phyloP scores from a whole-genome alignment of 2,113 vertebrate species.

The Gallinago undulata region DNA sequence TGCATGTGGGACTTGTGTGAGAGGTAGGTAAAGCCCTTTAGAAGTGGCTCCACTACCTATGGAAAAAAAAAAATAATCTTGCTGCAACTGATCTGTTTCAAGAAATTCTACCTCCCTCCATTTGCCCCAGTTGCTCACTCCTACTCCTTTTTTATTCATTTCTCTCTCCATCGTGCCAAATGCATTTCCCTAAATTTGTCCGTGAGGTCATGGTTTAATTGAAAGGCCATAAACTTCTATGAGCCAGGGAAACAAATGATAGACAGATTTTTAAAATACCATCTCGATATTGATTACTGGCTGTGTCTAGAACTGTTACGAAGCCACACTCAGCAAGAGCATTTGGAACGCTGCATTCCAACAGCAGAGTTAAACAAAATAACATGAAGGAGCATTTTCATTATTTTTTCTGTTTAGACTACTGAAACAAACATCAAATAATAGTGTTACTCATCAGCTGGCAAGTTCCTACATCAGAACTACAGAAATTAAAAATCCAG shows the following conservation, averaged over 20 bases:
- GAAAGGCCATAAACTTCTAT: background rate
- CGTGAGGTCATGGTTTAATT: background rate
- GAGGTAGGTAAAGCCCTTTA: background rate
- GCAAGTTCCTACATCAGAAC: background rate
- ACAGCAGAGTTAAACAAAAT: background rate
- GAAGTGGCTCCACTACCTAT: background rate
- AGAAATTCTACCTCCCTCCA: slow-evolving; percentile 17
- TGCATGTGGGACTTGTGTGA: background rate
- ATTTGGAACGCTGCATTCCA: background rate
- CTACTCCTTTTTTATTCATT: background rate
- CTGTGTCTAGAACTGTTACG: background rate
- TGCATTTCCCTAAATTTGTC: background rate
- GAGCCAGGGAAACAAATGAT: background rate
- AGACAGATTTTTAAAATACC: background rate
- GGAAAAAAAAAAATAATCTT: background rate
- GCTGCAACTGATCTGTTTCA: background rate
- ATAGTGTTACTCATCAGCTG: background rate
- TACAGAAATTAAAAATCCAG: background rate
- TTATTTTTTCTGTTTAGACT: background rate
- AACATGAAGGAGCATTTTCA: background rate
- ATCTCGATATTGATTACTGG: background rate
- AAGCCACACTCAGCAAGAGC: background rate
- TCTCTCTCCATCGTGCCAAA: background rate
- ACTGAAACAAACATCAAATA: background rate
- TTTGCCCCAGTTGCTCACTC: slow-evolving; percentile 19